Conservation (phyloP, 2,888 invertebrate genomes). For the Patella caerulea region DNA sequence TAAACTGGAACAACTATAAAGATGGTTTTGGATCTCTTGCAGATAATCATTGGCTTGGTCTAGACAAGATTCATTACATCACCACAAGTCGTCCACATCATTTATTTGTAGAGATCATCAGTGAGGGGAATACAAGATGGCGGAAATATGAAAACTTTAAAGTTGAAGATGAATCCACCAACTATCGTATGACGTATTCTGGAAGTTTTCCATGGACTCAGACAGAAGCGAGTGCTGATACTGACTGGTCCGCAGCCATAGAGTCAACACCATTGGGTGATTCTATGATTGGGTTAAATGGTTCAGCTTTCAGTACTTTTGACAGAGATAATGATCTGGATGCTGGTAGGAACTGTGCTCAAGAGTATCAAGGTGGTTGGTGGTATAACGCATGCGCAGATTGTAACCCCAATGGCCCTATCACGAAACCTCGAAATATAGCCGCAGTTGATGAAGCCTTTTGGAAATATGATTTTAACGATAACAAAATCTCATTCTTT, state of each 20-base stretch:
- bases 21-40: slow-evolving; percentile 16
- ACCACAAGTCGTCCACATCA: slow-evolving; percentile 14
- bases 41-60: slow-evolving; percentile 19
- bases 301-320: neutral
- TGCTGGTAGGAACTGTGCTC: neutral
- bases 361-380: neutral
- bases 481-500: too few species aligned
- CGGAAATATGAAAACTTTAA: neutral
- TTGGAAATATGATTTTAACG: too few species aligned
- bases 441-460: too few species aligned
- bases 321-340: neutral
- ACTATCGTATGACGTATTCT: neutral
- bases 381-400: neutral
- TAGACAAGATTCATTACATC: slow-evolving; percentile 26
- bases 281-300: neutral
- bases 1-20: slow-evolving; percentile 19
- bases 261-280: neutral
- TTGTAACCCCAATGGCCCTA: neutral
- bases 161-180: neutral
- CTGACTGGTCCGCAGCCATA: neutral
- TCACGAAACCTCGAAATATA: neutral
- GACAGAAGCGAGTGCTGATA: too few species aligned
- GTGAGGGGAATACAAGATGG: neutral
- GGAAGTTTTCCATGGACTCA: too few species aligned
- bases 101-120: neutral